These are phyloP conservation scores for Bombus ignitus DNA, from an alignment of 1,140 invertebrate species.

Conservation along the genomic window DNA sequence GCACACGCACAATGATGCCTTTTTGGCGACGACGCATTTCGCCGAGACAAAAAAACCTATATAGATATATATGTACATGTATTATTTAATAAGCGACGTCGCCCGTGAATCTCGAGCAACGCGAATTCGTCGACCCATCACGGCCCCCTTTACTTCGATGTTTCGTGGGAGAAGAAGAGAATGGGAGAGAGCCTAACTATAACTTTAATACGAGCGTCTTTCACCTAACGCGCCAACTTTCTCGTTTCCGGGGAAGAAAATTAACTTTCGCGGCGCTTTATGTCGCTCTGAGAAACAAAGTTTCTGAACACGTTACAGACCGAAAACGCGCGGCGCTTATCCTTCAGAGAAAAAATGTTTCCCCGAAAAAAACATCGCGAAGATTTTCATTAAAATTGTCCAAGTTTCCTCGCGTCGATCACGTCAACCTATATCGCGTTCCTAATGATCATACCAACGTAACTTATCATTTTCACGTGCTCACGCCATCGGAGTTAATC, in stretches of 20 bases:
- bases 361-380: neutral
- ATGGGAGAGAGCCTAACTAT: neutral
- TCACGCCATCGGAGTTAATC: neutral
- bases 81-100: constrained; percentile 42
- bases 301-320: neutral
- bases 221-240: constrained; percentile 6
- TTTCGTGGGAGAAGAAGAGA: neutral
- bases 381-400: neutral
- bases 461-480: neutral
- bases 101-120: constrained; percentile 32
- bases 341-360: neutral
- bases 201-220: constrained; percentile 4
- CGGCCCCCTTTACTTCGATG: neutral
- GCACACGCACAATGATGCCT: constrained; percentile 80
- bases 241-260: neutral
- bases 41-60: constrained; percentile 33
- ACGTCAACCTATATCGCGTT: too few relatives aligned
- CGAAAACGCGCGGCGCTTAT: neutral
- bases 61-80: constrained; percentile 8
- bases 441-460: neutral
- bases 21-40: constrained; percentile 62
- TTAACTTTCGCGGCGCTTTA: neutral
- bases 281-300: neutral
- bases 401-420: neutral
- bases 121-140: constrained; percentile 24